Base-by-base conservation (phyloP, 1,140 invertebrate genomes). In the Paralvinella palmiformis region DNA sequence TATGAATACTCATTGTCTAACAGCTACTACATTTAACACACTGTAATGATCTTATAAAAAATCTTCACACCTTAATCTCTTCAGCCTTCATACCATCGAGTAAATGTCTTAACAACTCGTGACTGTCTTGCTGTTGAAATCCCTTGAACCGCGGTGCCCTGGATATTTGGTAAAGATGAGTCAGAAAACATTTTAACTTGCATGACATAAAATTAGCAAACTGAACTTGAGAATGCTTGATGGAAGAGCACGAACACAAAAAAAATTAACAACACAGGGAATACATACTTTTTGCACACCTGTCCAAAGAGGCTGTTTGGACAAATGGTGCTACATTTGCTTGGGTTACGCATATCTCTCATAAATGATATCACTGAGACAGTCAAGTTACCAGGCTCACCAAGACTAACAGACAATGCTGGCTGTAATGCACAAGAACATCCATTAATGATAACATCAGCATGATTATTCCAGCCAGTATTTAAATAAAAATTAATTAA, bases 121-220 rank as follows among this genome's bases (percentile, higher is more conserved):
- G 96, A 10, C 94, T 88, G 81, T 99, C 96, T 75, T 98, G 95
- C 77, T 98, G 95, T 69, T 93, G 90, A 31, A 88, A 92, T n/a
- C 92, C 91, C 63, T 88, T 88, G 78, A 96, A 98, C 74, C 94
- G 88, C 0, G 89, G 79, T n/a, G 79, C 77, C 65, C 82, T 85
- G 64, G 68, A 66, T 53, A 53, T 53, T 13, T 13, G 22, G 22
- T 10, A 17, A 17, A 17, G 15, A 15, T 10, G 50, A 10, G 50
- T 7, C 10, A 17, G 7, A 53, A 53, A 53, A 53, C 22, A 27
- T 7, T 13, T 53, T n/a, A 36, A 4, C 35, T 20, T 50, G 22
- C 24, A 6, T n/a, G 57, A n/a, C 31, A 20, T 48, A 10, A 48
- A 4, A 15, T 37, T 45, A 4, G 2, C 6, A 31, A 48, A 13